Base-by-base conservation (phyloP, 2,888 invertebrate genomes). In the Alloscopus bannaensis region DNA sequence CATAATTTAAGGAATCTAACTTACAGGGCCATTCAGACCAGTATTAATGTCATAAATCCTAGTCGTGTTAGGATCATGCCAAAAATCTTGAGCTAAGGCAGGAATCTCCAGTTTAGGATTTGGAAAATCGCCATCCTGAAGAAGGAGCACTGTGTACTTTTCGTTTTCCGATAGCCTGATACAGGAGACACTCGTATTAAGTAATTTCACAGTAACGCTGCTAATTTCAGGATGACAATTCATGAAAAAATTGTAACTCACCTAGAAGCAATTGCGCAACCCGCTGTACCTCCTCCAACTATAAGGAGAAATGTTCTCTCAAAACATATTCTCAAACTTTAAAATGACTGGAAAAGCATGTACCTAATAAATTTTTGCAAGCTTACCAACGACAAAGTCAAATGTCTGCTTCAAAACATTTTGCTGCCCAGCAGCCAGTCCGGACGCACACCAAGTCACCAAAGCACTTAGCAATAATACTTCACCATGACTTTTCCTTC, bases 361-460 rank as follows among this genome's bases (percentile, higher is more conserved):
- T 24, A 8, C 4, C 26, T 22, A 22, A 24, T 55, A 22, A 8
- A 24, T 3, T 60, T 8, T 11, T n/a, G n/a, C n/a, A n/a, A n/a
- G n/a, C 36, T 60, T 60, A 60, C 59, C 59, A 36, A 60, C 22
- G n/a, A 60, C 18, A 36, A 60, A 60, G 20, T 60, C 59, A 29
- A 11, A 60, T 18, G 55, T 42, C n/a, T n/a, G n/a, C n/a, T n/a
- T n/a, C n/a, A n/a, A n/a, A n/a, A n/a, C n/a, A n/a, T n/a, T n/a
- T n/a, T n/a, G n/a, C n/a, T n/a, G n/a, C n/a, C n/a, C n/a, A n/a
- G n/a, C n/a, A n/a, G n/a, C n/a, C n/a, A n/a, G n/a, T n/a, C n/a
- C n/a, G n/a, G n/a, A n/a, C n/a, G n/a, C n/a, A n/a, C n/a, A n/a
- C n/a, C n/a, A n/a, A n/a, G n/a, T n/a, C n/a, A n/a, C n/a, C n/a